These are phyloP conservation scores for Melanaphis sacchari DNA, from an alignment of 1,140 invertebrate species.

Conservation along the genomic window DNA sequence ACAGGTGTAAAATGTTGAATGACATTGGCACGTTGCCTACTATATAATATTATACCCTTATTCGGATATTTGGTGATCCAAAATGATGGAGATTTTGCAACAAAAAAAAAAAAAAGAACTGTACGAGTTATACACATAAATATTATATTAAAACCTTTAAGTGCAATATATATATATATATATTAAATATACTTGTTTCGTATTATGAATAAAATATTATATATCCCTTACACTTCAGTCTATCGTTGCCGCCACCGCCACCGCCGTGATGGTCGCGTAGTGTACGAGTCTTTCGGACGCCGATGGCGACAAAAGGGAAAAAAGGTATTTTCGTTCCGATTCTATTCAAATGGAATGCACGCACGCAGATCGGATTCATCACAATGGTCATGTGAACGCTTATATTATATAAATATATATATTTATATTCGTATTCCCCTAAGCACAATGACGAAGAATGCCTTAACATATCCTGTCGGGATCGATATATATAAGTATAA, in stretches of 20 bases:
- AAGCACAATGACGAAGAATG: conserved; percentile 42
- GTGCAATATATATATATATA: neutral
- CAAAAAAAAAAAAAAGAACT: neutral
- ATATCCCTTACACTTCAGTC: conserved; percentile 20
- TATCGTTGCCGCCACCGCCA: neutral
- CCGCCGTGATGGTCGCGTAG: neutral
- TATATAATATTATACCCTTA: neutral
- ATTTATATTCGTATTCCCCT: conserved; percentile 29
- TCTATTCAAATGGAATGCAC: conserved; percentile 51
- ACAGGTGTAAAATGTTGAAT: conserved; percentile 26
- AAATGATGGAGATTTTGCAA: neutral
- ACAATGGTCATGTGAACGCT: conserved; percentile 46
- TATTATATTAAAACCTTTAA: neutral
- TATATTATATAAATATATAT: neutral
- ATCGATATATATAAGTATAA: conserved; percentile 33
- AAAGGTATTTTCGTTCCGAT: conserved; percentile 50
- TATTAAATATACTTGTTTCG: neutral
- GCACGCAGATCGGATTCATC: conserved; percentile 38
- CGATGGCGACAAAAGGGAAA: conserved; percentile 29
- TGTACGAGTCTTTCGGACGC: conserved; percentile 32
- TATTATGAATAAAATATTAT: conserved; percentile 14
- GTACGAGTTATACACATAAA: neutral
- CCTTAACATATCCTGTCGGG: conserved; percentile 49
- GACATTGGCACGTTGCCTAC: neutral
- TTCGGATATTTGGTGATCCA: neutral